Evolutionary conservation across 1,140 invertebrate species (phyloP), one percentile per base, ranked within the genome.

Genomic region (Myzus persicae): DNA sequence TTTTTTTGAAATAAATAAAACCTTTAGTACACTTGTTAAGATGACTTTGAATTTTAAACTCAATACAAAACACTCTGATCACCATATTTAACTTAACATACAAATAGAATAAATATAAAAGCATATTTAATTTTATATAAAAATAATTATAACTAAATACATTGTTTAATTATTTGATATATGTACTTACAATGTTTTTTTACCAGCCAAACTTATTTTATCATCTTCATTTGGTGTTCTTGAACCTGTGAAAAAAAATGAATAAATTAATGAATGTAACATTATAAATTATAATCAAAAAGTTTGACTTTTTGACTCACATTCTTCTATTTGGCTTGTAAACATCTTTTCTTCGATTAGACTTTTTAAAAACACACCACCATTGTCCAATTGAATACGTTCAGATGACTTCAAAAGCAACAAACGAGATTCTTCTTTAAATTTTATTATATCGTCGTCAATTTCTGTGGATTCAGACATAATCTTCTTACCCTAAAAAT

Each of bases 331-430:
- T 84, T 84, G 51, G 40, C 46, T 93, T 14, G 67, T 38, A 82
- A 36, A 51, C 81, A 93, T 82, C 42, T 93, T 93, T 93, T 93
- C 91, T 84, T 93, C 91, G 31, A 93, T 93, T 38, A 93, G 22
- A 93, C 91, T 82, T 93, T 40, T 93, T 36, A 93, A 93, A 24
- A 93, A 93, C 38, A 84, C n/a, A 48, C 91, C 81, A 84, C 76
- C 31, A 84, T 93, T 93, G 5, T 84, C 91, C 20, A 93, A 54
- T 84, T 84, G 46, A 51, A 93, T 54, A 84, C 91, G 91, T 84
- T 93, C 91, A 93, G 67, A 51, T 48, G 91, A 84, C 14, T 93
- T 93, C 91, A 93, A 84, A 51, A 93, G 91, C 24, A 85, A 93
- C 9, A 93, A 84, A 84, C 81, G 44, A 40, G 91, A 93, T 51